Base-by-base conservation (phyloP, 2,888 invertebrate species). In the Anthophora plumipes region DNA sequence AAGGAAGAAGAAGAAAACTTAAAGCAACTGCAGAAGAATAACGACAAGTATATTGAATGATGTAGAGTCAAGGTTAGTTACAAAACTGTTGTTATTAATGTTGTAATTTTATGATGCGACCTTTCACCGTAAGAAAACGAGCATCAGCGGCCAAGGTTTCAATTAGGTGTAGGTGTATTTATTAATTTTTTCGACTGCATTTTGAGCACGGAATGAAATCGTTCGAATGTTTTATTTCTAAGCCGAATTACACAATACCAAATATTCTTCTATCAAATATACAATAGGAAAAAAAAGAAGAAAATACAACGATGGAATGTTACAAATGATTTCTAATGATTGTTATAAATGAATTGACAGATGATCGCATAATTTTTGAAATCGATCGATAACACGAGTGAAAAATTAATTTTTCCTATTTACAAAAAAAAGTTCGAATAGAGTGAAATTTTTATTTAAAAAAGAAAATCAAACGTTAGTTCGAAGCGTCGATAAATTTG, bases 71-170 rank as follows among this genome's bases (percentile, higher is more conserved):
- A 79, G 79, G 79, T 17, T 74, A 22, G 50, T 54, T 67, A 59
- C 52, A 61, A 81, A 81, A 71, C 66, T 55, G 31, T n/a, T n/a
- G n/a, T n/a, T 31, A 67, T 80, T 68, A 74, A 69, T 61, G 31
- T 57, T 69, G 43, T 60, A 67, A 75, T 55, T 71, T 75, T 14
- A 55, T 46, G 31, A 39, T 52, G 2, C 41, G 57, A 70, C 39
- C 52, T 64, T 60, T 61, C 39, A 39, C 17, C 4, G 7, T 14
- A 14, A 43, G 37, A 14, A 43, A 63, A 57, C 41, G 31, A 50
- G 22, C 37, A 1, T 22, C 71, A 43, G 48, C 14, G 66, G 25
- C n/a, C 39, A 59, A 52, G 12, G 22, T 50, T 70, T 31, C 12
- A 77, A 79, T 52, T 48, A 43, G 14, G 41, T 12, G 43, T 50